Base-by-base conservation (phyloP, 2,113 vertebrate genomes). In the Saguinus midas region DNA sequence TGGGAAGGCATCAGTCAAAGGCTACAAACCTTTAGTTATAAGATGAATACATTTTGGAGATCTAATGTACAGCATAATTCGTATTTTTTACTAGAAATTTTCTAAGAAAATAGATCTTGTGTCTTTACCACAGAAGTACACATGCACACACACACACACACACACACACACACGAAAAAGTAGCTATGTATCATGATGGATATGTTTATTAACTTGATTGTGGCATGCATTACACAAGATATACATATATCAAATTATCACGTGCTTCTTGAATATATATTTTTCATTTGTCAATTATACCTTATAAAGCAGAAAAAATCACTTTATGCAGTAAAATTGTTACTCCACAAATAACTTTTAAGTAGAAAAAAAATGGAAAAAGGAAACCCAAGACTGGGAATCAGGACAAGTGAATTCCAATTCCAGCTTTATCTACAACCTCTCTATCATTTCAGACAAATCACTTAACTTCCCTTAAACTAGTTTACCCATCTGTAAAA, bases 271-370 rank as follows among this genome's bases (percentile, higher is more conserved):
- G 55, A 32, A 68, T 58, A 23, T 16, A n/a, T 29, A 29, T 4
- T 50, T 96, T 88, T 57, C 45, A 88, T 52, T 90, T 64, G 25
- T 84, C 80, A 93, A 79, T 79, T 96, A 52, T 48, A 50, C 8
- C 5, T 93, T 40, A 64, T 70, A 90, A 86, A 78, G 8, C 40
- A 84, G 29, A 27, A 45, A 25, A 85, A 45, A 52, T 73, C 61
- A 89, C 52, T 64, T 52, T n/a, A 86, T 55, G n/a, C 8, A 43
- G 45, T 52, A 58, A 7, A 52, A 64, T 35, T 73, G 23, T 90
- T 35, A 72, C 27, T 86, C 21, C 43, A 90, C 64, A 80, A 73
- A 90, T 73, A 90, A 80, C 27, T 78, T n/a, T 73, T 45, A 92
- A 68, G 58, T 48, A 58, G 83, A 84, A 78, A 89, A 17, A 50